Evolutionary conservation across 2,113 vertebrate genomes (phyloP), one percentile per base, ranked within the genome.

Genomic region (Xerus inauris): DNA sequence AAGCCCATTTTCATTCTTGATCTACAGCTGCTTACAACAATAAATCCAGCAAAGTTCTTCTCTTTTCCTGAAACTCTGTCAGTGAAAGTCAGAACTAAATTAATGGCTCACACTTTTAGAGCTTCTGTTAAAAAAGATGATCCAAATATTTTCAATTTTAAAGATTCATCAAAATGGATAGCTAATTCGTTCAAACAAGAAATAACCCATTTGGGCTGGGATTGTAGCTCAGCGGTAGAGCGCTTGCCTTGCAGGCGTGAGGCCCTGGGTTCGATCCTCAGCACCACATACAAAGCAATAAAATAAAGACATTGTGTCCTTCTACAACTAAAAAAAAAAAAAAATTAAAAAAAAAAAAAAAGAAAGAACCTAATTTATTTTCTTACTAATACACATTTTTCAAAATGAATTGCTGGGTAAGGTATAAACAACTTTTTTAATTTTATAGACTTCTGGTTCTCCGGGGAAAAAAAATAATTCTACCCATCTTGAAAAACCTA

Each of bases 91-190:
- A 71, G 17, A 91, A 88, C 40, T 91, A 81, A 96, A 93, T 89
- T 75, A 93, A 91, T 92, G 67, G 42, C 73, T 95, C 67, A 42
- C 22, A 87, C 42, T 91, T 95, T 90, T 51, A 86, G n/a, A 28
- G 69, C 69, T 95, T 93, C 94, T 95, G 86, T 91, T 91, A 38
- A 94, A 94, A 96, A 95, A 95, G 88, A 80, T n/a, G 80, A 91
- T 45, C 57, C 79, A 92, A 96, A 84, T 95, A 88, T 87, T 95
- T 97, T 81, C 94, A 94, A 40, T 81, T 81, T 88, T 76, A 92
- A 95, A 91, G n/a, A 35, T 72, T 54, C 57, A 69, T 95, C 82
- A 54, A 82, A 89, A 94, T 67, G 62, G 5, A 16, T 83, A 85
- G 67, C 32, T 72, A 79, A 59, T 80, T 49, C 67, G 32, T 82